These are phyloP conservation scores for Paradisaea rubra DNA, from an alignment of 2,113 vertebrate species.

Conservation along the genomic window DNA sequence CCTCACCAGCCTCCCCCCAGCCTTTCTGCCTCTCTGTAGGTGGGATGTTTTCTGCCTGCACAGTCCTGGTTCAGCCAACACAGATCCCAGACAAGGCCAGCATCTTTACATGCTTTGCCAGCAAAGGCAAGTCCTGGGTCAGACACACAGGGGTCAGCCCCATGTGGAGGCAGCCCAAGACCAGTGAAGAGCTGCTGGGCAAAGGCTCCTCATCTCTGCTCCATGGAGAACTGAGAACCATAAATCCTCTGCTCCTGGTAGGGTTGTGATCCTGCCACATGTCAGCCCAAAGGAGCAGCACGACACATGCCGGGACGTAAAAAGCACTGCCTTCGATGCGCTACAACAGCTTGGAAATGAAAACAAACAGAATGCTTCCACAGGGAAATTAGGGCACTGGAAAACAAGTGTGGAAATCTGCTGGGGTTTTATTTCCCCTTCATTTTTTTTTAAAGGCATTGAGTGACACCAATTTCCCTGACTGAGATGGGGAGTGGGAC, in stretches of 20 bases:
- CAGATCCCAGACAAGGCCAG: background rate
- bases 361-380: constrained; percentile 36
- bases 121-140: background rate
- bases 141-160: background rate
- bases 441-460: background rate
- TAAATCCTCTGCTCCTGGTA: background rate
- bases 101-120: background rate
- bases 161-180: background rate
- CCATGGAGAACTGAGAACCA: rapidly evolving
- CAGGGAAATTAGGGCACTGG: constrained; percentile 22
- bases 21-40: background rate
- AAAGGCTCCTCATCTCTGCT: background rate
- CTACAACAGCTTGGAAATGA: constrained; percentile 22
- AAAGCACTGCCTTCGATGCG: constrained; percentile 31
- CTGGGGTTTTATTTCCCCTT: background rate
- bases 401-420: background rate
- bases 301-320: background rate
- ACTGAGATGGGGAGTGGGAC: background rate
- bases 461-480: background rate
- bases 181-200: background rate
- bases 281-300: background rate
- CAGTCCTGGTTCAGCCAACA: background rate
- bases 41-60: background rate
- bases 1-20: background rate
- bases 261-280: background rate